Percentiles rank a stretch among this genome's conserved stretches.
These are phyloP conservation scores for Atractosteus spatula DNA, from an alignment of 2,113 vertebrate genomes.

Conservation along the genomic window DNA sequence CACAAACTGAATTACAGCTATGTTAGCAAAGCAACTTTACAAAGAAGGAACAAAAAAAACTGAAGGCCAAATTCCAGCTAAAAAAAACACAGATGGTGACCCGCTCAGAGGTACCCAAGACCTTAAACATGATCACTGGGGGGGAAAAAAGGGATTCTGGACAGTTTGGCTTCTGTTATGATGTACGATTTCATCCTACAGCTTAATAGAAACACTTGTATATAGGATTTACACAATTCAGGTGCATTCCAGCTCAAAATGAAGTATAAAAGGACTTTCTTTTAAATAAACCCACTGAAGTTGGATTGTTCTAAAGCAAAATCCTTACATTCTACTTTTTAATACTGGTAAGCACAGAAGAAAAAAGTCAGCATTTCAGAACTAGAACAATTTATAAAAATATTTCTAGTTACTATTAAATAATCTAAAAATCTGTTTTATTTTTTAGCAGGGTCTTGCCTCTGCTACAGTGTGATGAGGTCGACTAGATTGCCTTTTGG, in stretches of 20 bases:
- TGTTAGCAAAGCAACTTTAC: neutral
- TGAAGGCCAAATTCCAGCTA: no score
- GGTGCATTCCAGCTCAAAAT: conserved; percentile 15
- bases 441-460: conserved; percentile 18
- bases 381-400: conserved; percentile 16
- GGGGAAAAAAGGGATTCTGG: no score
- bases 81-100: no score
- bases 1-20: neutral
- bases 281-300: neutral
- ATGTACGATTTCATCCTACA: conserved; percentile 19
- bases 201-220: conserved; percentile 12
- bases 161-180: conserved; percentile 8
- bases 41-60: no score
- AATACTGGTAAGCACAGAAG: neutral
- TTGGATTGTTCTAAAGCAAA: neutral
- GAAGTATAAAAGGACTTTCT: neutral
- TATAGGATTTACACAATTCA: conserved; percentile 19
- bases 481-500: conserved; percentile 98
- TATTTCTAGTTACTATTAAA: conserved; percentile 19
- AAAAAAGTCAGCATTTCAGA: neutral
- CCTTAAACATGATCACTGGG: no score
- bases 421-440: conserved; percentile 30
- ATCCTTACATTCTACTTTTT: neutral
- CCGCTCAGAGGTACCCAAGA: no score
- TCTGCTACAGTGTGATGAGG: conserved; percentile 89